A percentile compares a stretch with the other conserved stretches of the same genome.
Evolutionary conservation across 2,113 vertebrate genomes (phyloP).

Genomic region (Tautogolabrus adspersus): DNA sequence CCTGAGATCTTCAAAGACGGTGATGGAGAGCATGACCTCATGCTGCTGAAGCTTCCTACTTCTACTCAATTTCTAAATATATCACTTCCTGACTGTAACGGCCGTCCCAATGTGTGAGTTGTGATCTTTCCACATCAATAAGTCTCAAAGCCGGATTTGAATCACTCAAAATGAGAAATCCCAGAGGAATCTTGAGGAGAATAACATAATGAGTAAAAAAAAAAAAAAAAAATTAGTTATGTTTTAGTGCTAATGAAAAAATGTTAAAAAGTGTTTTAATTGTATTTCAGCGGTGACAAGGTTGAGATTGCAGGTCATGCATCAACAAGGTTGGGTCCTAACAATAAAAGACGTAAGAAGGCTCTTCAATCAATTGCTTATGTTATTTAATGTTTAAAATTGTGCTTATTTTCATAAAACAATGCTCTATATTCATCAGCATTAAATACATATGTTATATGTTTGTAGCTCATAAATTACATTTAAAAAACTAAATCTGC

Average conservation of each 20-base stretch:
- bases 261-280: too few species aligned
- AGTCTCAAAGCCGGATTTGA: background rate
- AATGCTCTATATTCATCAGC: too few species aligned
- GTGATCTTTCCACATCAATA: background rate
- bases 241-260: too few species aligned
- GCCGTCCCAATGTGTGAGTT: background rate
- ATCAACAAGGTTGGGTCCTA: fast-evolving
- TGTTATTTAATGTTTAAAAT: too few species aligned
- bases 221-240: too few species aligned
- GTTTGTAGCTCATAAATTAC: too few species aligned
- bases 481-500: too few species aligned
- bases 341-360: fast-evolving
- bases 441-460: too few species aligned
- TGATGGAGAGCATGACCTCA: background rate
- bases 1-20: background rate
- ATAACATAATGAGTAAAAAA: too few species aligned
- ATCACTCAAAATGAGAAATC: background rate
- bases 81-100: background rate
- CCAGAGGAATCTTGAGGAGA: too few species aligned
- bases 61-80: fast-evolving
- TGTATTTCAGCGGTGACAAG: background rate
- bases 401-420: too few species aligned
- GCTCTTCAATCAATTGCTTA: too few species aligned
- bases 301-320: conserved; percentile 5
- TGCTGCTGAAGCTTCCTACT: background rate